phyloP scores from a whole-genome alignment of 2,797 vertebrate genomes.

The Scarus forsteni region DNA sequence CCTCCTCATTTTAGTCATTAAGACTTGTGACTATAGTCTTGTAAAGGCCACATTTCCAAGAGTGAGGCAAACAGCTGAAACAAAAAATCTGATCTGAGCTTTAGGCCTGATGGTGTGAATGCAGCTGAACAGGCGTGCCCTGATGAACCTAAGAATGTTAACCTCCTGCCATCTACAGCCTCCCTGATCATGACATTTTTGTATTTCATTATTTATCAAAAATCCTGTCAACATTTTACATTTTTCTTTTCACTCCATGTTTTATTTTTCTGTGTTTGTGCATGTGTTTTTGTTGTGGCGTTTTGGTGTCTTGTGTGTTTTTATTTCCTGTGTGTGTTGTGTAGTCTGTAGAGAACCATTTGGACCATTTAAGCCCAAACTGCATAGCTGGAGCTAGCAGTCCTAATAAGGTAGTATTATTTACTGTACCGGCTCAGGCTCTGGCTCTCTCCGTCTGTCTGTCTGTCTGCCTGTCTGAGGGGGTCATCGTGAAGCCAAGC shows the following conservation, averaged over 20 bases:
- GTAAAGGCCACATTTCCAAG: too few relatives aligned
- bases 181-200: slow-evolving; percentile 21
- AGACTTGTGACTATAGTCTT: too few relatives aligned
- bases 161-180: slow-evolving; percentile 10
- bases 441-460: slow-evolving; percentile 72
- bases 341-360: slow-evolving; percentile 97
- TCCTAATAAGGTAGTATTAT: slow-evolving; percentile 93
- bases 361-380: slow-evolving; percentile 94
- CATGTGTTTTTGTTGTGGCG: slow-evolving; percentile 89
- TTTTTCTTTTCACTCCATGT: slow-evolving; percentile 85
- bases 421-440: slow-evolving; percentile 70
- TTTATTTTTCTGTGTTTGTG: slow-evolving; percentile 89
- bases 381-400: slow-evolving; percentile 92
- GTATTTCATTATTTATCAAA: slow-evolving; percentile 44
- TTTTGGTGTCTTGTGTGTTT: slow-evolving; percentile 81
- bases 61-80: too few relatives aligned
- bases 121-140: too few relatives aligned
- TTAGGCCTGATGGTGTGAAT: too few relatives aligned
- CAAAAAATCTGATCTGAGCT: too few relatives aligned
- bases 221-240: slow-evolving; percentile 55
- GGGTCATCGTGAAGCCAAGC: slow-evolving; percentile 63
- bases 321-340: slow-evolving; percentile 84
- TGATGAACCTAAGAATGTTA: background rate
- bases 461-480: slow-evolving; percentile 27
- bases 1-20: too few relatives aligned